Percentiles rank a stretch among this genome's conserved stretches.
Evolutionary conservation across 2,113 vertebrate species (phyloP).

Genomic region (Brevimyrus niger): DNA sequence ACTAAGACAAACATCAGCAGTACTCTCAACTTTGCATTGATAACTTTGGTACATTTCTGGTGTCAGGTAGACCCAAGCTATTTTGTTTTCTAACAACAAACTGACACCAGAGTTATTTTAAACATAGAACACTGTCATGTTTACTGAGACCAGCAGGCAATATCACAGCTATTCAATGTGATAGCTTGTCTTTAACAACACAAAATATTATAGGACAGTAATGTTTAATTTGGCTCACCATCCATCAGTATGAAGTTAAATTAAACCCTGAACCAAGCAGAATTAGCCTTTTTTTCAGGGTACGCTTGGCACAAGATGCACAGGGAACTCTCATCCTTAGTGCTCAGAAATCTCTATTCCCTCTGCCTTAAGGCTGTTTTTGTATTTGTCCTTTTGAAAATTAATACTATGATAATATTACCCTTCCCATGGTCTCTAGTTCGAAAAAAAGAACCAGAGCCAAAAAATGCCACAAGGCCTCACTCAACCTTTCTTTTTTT

Average conservation of each 20-base stretch:
- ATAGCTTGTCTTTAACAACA: conserved; percentile 39
- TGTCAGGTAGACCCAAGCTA: background rate
- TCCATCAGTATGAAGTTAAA: conserved; percentile 45
- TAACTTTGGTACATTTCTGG: background rate
- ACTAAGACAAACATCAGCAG: background rate
- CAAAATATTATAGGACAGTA: conserved; percentile 37
- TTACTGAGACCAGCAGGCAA: conserved; percentile 40
- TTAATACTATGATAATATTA: background rate
- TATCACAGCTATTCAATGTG: conserved; percentile 48
- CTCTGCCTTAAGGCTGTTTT: background rate
- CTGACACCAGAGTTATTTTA: conserved; percentile 4
- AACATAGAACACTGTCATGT: conserved; percentile 32
- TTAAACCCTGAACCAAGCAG: conserved; percentile 46
- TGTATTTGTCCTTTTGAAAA: conserved; percentile 5
- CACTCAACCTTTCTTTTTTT: background rate
- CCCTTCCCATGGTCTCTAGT: background rate
- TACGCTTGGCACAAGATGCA: conserved; percentile 35
- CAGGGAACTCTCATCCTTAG: background rate
- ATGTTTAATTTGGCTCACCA: conserved; percentile 40
- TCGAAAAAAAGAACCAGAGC: background rate
- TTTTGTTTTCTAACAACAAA: conserved; percentile 14
- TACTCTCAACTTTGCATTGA: background rate
- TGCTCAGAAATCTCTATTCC: background rate
- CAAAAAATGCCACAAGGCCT: background rate
- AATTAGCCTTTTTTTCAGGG: conserved; percentile 51